phyloP scores from a whole-genome alignment of 2,797 vertebrate genomes.

The Phyllotis vaccarum region DNA sequence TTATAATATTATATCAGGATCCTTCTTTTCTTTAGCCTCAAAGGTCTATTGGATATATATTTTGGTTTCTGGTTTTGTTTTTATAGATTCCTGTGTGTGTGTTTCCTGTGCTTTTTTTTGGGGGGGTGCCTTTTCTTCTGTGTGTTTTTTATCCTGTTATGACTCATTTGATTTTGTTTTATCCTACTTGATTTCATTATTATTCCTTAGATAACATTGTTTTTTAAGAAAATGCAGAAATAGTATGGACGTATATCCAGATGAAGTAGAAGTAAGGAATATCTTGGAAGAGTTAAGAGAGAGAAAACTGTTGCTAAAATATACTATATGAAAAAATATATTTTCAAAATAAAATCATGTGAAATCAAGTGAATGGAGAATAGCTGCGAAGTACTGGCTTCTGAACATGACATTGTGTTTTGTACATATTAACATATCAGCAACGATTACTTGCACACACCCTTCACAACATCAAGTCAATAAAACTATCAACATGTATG shows the following conservation, averaged over 20 bases:
- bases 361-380: background rate
- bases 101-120: too few species aligned
- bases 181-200: too few species aligned
- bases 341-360: background rate
- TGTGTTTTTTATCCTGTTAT: too few species aligned
- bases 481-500: background rate
- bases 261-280: background rate
- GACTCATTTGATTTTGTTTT: too few species aligned
- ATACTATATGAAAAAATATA: background rate
- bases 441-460: background rate
- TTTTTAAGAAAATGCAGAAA: too few species aligned
- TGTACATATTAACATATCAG: background rate
- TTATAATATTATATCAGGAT: background rate
- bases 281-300: too few species aligned
- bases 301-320: background rate
- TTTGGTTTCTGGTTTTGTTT: background rate
- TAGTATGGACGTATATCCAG: background rate
- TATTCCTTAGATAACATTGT: too few species aligned
- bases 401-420: background rate
- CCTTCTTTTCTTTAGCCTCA: background rate
- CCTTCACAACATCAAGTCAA: background rate
- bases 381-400: background rate
- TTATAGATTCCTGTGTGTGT: too few species aligned
- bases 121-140: too few species aligned
- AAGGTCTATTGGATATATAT: background rate